phyloP scores from a whole-genome alignment of 2,113 vertebrate species.

The Dasyornis broadbenti region DNA sequence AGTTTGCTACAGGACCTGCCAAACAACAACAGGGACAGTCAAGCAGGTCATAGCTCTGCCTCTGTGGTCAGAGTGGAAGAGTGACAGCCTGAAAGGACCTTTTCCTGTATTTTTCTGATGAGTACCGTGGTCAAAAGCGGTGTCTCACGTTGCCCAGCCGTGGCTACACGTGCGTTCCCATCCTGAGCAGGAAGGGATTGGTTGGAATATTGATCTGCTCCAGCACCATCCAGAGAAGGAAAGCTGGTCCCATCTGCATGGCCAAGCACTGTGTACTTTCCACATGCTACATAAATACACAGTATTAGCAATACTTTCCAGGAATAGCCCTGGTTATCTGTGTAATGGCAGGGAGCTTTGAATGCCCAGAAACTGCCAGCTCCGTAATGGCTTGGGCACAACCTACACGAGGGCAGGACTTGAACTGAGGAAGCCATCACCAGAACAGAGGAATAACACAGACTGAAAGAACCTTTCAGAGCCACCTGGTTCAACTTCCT shows the following conservation, averaged over 20 bases:
- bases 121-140: background rate
- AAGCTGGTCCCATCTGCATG: background rate
- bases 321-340: background rate
- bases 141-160: background rate
- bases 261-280: background rate
- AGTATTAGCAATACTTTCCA: background rate
- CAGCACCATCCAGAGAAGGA: background rate
- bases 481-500: background rate
- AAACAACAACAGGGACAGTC: background rate
- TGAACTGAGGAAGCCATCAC: background rate
- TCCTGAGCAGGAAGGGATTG: background rate
- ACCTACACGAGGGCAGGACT: background rate
- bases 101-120: background rate
- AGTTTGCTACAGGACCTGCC: background rate
- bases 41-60: background rate
- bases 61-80: background rate
- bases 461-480: background rate
- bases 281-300: background rate
- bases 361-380: background rate
- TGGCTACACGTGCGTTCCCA: background rate
- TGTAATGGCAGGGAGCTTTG: background rate
- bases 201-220: background rate
- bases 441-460: background rate
- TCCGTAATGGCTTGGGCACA: background rate
- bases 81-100: background rate